Conservation (phyloP, 2,888 invertebrate species). For the Andricus curvator region DNA sequence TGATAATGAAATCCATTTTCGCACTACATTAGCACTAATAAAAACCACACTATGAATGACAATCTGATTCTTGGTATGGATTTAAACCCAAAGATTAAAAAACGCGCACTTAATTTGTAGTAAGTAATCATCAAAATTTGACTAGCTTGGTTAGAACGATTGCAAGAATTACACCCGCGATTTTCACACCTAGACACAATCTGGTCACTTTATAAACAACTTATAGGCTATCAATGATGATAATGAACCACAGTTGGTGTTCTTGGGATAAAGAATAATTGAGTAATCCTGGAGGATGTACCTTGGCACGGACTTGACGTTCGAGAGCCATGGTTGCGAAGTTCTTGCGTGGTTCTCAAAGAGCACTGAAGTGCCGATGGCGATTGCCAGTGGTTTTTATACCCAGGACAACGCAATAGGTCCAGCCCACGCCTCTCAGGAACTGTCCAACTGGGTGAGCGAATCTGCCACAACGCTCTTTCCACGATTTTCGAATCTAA, state of each 20-base stretch:
- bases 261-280: not conserved
- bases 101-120: not conserved
- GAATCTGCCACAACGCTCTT: conserved; percentile 56
- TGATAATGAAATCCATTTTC: not conserved
- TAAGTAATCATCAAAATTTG: not conserved
- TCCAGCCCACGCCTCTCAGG: conserved; percentile 67
- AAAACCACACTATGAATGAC: not conserved
- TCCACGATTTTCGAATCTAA: conserved; percentile 72
- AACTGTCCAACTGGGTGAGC: conserved; percentile 63
- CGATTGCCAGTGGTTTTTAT: conserved; percentile 69
- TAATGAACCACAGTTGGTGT: not conserved
- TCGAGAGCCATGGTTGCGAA: conserved; percentile 89
- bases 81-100: not conserved
- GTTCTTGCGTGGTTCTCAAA: conserved; percentile 51
- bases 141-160: not conserved
- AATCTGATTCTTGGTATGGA: not conserved
- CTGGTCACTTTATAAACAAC: not conserved
- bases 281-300: conserved; percentile 70
- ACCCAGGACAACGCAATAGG: conserved; percentile 60
- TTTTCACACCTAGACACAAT: not conserved
- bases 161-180: not conserved
- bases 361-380: conserved; percentile 71
- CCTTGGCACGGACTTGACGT: conserved; percentile 95
- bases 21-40: not conserved
- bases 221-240: not conserved